Evolutionary conservation across 2,797 vertebrate species (phyloP).

Genomic region (Cetoscarus ocellatus): DNA sequence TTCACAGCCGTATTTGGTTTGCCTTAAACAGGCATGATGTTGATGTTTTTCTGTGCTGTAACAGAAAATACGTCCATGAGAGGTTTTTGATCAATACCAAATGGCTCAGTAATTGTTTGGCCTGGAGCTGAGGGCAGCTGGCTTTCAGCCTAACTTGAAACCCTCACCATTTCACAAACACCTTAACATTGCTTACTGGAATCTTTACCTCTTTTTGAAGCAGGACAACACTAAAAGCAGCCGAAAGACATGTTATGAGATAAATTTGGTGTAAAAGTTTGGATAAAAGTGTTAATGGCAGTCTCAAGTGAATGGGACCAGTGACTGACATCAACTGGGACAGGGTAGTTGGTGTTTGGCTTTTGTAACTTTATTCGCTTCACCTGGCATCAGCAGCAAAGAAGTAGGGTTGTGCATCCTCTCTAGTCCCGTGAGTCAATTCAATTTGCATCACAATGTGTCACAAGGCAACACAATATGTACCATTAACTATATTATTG

Average conservation of each 20-base stretch:
- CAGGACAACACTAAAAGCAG: conserved; percentile 24
- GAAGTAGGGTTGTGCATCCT: too few relatives aligned
- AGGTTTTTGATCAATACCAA: conserved; percentile 54
- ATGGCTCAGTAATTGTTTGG: conserved; percentile 51
- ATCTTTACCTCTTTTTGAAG: conserved; percentile 11
- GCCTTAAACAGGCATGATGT: conserved; percentile 11
- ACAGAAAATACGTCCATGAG: conserved; percentile 25
- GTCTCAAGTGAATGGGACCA: too few relatives aligned
- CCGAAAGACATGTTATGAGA: conserved; percentile 5
- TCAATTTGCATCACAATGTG: too few relatives aligned
- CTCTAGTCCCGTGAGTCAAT: too few relatives aligned
- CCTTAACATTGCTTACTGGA: background rate
- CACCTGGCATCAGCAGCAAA: too few relatives aligned
- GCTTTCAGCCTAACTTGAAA: conserved; percentile 18
- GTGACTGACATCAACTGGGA: too few relatives aligned
- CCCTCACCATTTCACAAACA: conserved; percentile 19
- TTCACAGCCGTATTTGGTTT: conserved; percentile 7
- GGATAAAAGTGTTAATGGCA: too few relatives aligned
- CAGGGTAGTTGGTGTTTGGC: too few relatives aligned
- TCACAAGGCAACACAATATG: too few relatives aligned
- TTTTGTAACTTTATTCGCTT: too few relatives aligned
- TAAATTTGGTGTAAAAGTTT: too few relatives aligned
- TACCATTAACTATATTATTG: too few relatives aligned
- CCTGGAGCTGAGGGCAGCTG: conserved; percentile 40
- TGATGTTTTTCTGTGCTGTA: background rate